A percentile compares a stretch with the other conserved stretches of the same genome.
Evolutionary conservation across 2,888 invertebrate species (phyloP).

Genomic region (Tetramorium bicarinatum): DNA sequence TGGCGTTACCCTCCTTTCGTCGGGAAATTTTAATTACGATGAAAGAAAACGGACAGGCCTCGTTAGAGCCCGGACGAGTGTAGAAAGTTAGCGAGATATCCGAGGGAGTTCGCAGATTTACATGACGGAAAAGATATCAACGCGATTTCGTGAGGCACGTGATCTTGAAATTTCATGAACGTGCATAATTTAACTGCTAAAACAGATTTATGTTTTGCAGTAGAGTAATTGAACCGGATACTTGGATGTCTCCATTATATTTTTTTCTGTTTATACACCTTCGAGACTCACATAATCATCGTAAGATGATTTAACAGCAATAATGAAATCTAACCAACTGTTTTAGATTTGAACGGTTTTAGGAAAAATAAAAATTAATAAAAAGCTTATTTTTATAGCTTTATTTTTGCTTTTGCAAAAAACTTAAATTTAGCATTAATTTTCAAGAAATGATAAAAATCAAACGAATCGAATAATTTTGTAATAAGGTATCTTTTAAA

Average conservation of each 20-base stretch:
- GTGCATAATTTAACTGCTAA: neutral
- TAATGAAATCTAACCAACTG: neutral
- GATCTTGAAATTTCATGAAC: neutral
- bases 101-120: neutral
- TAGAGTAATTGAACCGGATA: neutral
- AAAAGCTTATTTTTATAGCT: neutral
- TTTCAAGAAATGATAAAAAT: neutral
- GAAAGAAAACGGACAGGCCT: constrained; percentile 49
- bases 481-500: neutral
- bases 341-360: neutral
- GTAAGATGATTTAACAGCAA: neutral
- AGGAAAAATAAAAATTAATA: neutral
- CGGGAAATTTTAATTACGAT: constrained; percentile 67
- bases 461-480: neutral
- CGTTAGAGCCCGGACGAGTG: constrained; percentile 21
- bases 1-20: constrained; percentile 41
- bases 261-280: neutral
- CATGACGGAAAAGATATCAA: neutral
- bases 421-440: neutral
- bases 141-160: neutral
- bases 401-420: neutral
- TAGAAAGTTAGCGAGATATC: constrained; percentile 40
- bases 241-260: neutral
- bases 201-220: neutral
- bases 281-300: neutral